These are phyloP conservation scores for Chloropsis cyanopogon DNA, from an alignment of 2,113 vertebrate genomes.

Conservation along the genomic window DNA sequence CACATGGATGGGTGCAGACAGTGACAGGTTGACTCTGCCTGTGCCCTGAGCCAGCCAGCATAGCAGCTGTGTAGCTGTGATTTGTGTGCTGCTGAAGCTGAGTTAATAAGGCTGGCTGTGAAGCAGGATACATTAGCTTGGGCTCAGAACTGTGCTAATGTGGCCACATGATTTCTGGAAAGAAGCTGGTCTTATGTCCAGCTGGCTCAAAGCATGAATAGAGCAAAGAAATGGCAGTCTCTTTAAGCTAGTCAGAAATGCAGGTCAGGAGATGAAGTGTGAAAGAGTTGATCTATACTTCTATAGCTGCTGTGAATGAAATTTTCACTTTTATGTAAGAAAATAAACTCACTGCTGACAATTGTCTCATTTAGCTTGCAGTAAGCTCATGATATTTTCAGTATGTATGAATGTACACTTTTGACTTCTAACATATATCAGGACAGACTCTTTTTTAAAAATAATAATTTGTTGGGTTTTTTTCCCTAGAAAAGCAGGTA, in stretches of 20 bases:
- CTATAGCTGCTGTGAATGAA: not conserved
- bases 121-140: not conserved
- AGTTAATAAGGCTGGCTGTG: not conserved
- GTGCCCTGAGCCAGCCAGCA: not conserved
- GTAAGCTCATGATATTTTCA: not conserved
- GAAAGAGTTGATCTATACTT: not conserved
- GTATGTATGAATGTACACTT: not conserved
- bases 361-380: not conserved
- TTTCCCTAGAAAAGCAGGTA: not conserved
- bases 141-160: not conserved
- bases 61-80: not conserved
- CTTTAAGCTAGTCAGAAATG: not conserved
- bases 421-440: not conserved
- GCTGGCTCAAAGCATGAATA: not conserved
- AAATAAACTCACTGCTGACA: not conserved
- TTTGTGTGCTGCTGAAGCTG: not conserved
- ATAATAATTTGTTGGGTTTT: not conserved
- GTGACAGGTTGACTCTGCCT: not conserved
- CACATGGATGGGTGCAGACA: not conserved
- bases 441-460: not conserved
- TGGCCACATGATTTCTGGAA: conserved; percentile 14
- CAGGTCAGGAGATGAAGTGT: not conserved
- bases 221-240: not conserved
- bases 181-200: not conserved
- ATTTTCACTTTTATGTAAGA: not conserved